These are phyloP conservation scores for Margaritifera margaritifera DNA, from an alignment of 2,888 invertebrate genomes.

Conservation along the genomic window DNA sequence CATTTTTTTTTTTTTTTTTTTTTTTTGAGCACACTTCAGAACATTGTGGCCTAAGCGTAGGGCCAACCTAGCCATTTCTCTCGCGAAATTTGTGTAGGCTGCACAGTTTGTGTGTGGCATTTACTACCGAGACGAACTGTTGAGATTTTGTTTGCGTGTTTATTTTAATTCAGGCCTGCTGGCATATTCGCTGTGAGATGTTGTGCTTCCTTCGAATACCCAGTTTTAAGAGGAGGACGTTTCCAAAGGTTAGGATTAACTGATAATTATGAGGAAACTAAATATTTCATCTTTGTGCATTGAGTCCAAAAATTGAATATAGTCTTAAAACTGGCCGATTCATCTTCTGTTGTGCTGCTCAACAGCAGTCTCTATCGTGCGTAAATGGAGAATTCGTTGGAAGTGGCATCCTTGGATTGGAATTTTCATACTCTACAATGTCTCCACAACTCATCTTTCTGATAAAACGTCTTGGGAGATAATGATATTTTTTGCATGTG, in stretches of 20 bases:
- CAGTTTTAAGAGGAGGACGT: slow-evolving; percentile 2
- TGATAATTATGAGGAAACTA: not conserved
- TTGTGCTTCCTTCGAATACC: slow-evolving; percentile 3
- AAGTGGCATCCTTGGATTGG: not conserved
- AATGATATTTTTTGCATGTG: not conserved
- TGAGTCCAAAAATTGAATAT: slow-evolving; percentile 1
- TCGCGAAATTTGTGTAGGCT: not conserved
- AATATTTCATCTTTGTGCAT: not conserved
- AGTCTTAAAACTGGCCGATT: not conserved
- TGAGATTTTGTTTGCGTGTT: not conserved
- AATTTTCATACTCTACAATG: slow-evolving; percentile 2
- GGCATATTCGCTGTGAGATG: slow-evolving; percentile 1
- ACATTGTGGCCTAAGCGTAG: slow-evolving; percentile 9
- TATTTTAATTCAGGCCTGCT: slow-evolving; percentile 5
- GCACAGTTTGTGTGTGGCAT: not conserved
- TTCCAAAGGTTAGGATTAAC: too few species aligned
- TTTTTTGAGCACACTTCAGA: slow-evolving; percentile 10
- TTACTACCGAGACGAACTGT: not conserved
- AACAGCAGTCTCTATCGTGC: not conserved
- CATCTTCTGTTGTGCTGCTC: not conserved
- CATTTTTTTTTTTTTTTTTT: too few species aligned
- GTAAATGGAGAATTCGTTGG: not conserved
- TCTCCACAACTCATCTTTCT: slow-evolving; percentile 9
- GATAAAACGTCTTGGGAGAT: slow-evolving; percentile 8
- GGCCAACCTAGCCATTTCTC: slow-evolving; percentile 8